A percentile compares a stretch with the other conserved stretches of the same genome.
These are phyloP conservation scores for Galago senegalensis DNA, from an alignment of 2,797 vertebrate genomes.

Conservation along the genomic window DNA sequence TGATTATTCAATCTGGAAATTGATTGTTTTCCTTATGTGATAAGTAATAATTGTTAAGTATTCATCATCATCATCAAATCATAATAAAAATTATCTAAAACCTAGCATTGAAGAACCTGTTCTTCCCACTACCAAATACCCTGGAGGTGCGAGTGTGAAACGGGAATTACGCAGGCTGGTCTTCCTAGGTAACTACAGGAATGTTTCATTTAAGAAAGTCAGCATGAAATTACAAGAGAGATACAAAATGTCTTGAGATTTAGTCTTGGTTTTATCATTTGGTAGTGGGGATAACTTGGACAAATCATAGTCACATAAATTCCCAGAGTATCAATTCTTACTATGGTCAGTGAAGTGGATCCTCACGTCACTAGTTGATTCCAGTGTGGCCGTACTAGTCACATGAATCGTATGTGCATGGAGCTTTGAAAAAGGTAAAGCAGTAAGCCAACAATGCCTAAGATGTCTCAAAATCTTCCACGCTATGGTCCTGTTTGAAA, in stretches of 20 bases:
- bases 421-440: conserved; percentile 8
- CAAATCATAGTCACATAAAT: not conserved
- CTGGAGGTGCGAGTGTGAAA: not conserved
- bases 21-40: not conserved
- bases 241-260: not conserved
- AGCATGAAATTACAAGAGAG: not conserved
- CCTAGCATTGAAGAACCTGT: not conserved
- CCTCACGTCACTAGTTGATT: not conserved
- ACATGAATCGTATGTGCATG: not conserved
- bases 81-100: not conserved
- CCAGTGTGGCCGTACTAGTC: not conserved
- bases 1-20: not conserved
- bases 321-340: not conserved
- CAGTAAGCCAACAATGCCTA: not conserved
- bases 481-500: not conserved
- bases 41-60: not conserved
- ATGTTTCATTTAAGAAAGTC: not conserved
- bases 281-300: not conserved
- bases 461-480: not conserved
- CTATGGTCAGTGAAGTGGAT: not conserved
- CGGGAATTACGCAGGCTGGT: not conserved
- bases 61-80: not conserved
- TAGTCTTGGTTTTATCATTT: not conserved
- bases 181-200: not conserved
- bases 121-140: not conserved